These are phyloP conservation scores for Dryobates pubescens DNA, from an alignment of 2,797 vertebrate genomes.

Conservation along the genomic window DNA sequence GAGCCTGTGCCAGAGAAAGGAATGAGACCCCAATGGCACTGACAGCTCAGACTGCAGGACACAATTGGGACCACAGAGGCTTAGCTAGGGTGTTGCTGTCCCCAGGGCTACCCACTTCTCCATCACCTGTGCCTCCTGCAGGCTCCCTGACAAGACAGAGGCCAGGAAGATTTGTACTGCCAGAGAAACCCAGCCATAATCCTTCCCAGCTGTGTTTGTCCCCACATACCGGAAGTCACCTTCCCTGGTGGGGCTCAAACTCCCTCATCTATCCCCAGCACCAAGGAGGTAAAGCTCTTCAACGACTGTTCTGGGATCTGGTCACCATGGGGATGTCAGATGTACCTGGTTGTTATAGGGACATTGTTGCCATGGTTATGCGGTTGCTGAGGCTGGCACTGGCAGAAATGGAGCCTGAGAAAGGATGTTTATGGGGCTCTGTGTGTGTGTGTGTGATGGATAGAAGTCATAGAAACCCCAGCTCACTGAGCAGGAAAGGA, in stretches of 20 bases:
- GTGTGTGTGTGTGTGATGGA: no score
- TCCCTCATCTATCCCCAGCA: not conserved
- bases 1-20: not conserved
- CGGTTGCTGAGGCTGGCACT: not conserved
- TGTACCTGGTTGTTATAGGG: conserved; percentile 63
- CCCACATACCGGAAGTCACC: not conserved
- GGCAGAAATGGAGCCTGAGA: not conserved
- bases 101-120: not conserved
- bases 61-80: not conserved
- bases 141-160: not conserved
- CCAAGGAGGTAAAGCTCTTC: not conserved
- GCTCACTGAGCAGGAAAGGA: not conserved
- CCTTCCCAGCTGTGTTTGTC: not conserved
- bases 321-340: conserved; percentile 64
- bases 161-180: not conserved
- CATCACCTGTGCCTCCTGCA: not conserved
- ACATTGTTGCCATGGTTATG: conserved; percentile 52
- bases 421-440: not conserved
- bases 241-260: not conserved
- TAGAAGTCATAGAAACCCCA: not conserved
- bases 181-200: fast-evolving
- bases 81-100: not conserved
- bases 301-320: not conserved
- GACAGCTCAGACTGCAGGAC: not conserved
- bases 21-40: fast-evolving